phyloP scores from a whole-genome alignment of 1,140 invertebrate genomes.

The Acromyrmex charruanus region DNA sequence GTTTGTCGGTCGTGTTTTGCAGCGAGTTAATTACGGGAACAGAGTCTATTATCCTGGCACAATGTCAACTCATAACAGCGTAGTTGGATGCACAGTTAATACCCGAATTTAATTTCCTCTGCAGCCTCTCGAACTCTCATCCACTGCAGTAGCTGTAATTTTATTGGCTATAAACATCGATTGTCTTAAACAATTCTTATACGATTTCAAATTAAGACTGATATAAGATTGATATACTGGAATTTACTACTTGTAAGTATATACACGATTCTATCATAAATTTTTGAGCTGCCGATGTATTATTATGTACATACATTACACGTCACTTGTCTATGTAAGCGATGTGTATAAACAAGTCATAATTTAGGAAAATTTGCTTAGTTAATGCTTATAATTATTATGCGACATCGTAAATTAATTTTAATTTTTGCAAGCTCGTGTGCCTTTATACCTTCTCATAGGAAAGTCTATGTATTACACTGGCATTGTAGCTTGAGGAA shows the following conservation, averaged over 20 bases:
- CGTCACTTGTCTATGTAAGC: not conserved
- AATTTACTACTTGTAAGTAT: not conserved
- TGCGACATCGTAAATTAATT: conserved; percentile 27
- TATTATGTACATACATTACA: not conserved
- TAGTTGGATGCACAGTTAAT: conserved; percentile 72
- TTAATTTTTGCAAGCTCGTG: conserved; percentile 26
- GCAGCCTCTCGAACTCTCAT: conserved; percentile 32
- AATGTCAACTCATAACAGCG: conserved; percentile 71
- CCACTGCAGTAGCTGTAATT: conserved; percentile 52
- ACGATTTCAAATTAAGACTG: conserved; percentile 26
- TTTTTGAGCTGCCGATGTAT: not conserved
- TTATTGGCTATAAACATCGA: conserved; percentile 53
- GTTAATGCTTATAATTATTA: conserved; percentile 13
- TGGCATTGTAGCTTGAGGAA: not conserved
- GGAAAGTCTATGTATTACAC: conserved; percentile 32
- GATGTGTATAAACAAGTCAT: not conserved
- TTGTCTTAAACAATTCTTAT: conserved; percentile 50
- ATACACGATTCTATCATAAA: not conserved
- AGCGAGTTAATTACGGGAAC: conserved; percentile 75
- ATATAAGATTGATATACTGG: not conserved
- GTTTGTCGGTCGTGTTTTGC: conserved; percentile 71
- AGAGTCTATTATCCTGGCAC: conserved; percentile 74
- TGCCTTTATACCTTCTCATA: not conserved
- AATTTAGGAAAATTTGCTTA: conserved; percentile 29
- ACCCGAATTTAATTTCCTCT: conserved; percentile 74